phyloP scores from a whole-genome alignment of 2,113 vertebrate genomes.

The Callospermophilus lateralis region DNA sequence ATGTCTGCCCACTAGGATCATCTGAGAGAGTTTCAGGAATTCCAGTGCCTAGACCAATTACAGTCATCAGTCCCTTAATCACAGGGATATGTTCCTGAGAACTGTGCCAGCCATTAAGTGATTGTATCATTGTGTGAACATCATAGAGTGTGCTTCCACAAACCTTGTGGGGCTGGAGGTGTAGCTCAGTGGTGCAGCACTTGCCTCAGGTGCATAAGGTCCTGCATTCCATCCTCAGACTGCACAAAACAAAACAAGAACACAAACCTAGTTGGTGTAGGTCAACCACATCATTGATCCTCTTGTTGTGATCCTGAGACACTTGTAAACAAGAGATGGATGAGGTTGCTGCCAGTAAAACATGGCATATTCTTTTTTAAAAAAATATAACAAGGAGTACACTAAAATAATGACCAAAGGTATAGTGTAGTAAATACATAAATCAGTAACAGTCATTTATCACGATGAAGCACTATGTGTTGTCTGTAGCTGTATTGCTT shows the following conservation, averaged over 20 bases:
- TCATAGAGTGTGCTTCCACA: neutral
- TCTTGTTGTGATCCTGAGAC: neutral
- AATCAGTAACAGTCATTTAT: neutral
- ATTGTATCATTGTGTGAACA: too few species aligned
- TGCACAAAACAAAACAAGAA: neutral
- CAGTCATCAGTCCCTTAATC: neutral
- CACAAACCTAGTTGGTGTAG: neutral
- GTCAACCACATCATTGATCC: neutral
- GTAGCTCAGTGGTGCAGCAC: too few species aligned
- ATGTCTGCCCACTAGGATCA: neutral
- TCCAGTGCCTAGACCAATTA: neutral
- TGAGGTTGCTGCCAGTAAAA: neutral
- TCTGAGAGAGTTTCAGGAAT: neutral
- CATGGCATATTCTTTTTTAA: neutral
- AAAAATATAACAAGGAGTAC: neutral
- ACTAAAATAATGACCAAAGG: neutral
- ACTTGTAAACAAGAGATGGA: neutral
- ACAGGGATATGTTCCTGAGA: neutral
- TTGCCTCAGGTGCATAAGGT: too few species aligned
- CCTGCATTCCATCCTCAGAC: too few species aligned
- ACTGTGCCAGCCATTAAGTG: too few species aligned
- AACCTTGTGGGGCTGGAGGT: too few species aligned
- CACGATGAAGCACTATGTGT: neutral
- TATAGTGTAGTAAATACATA: neutral
- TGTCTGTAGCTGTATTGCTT: neutral